Evolutionary conservation across 2,113 vertebrate genomes (phyloP), one percentile per base, ranked within the genome.

Genomic region (Nesospiza acunhae): DNA sequence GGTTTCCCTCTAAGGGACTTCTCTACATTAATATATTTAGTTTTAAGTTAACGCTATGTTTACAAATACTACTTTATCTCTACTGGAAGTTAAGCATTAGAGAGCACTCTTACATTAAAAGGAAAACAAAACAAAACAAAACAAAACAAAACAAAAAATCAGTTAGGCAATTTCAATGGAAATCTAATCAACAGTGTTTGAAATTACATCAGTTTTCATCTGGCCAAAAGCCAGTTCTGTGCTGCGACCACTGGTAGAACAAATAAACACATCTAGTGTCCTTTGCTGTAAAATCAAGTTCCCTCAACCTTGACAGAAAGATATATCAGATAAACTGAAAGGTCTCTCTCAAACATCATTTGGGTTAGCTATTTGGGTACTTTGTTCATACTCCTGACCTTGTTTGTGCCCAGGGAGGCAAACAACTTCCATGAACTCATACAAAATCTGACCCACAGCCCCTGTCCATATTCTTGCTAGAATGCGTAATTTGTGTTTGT

Each of bases 401-500:
- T 12, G 5, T 33, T 52, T 11, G 13, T n/a, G 4, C 64, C 24
- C 13, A 27, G n/a, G 42, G 46, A 55, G 12, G 14, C 31, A 87
- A 78, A 84, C 42, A 31, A 14, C 39, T 59, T 16, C 7, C 35
- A 12, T 5, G 28, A 70, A 55, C 13, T 39, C 33, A 18, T 6
- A 39, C 42, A 56, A 46, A 67, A 44, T 12, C 28, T 21, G 41
- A 44, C 7, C 55, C n/a, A 9, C 21, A 7, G 13, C 50, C 37
- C 30, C 58, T 15, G 15, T 13, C 10, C 0, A 0, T 10, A 27
- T 19, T 28, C 7, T 49, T 24, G 46, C 62, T 49, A 59, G 28
- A 68, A 60, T 2, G 16, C 6, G 3, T 22, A 14, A 50, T 72
- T 66, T 39, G 15, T 55, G 39, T 62, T 78, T 55, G 10, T 15